Evolutionary conservation across 2,888 invertebrate genomes (phyloP).

Genomic region (Petrophora chlorosata): DNA sequence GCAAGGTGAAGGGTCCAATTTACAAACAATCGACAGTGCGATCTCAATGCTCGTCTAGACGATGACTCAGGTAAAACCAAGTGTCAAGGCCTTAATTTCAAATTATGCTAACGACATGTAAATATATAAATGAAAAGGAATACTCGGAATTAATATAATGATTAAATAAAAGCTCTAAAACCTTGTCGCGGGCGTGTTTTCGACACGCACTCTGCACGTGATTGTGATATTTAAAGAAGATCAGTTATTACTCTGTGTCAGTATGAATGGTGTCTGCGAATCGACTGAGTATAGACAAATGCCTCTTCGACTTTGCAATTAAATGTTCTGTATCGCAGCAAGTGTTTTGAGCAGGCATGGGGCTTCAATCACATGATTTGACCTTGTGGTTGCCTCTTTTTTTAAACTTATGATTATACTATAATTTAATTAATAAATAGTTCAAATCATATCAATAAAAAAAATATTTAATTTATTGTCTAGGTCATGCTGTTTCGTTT

Average conservation of each 20-base stretch:
- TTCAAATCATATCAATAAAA: too few species aligned
- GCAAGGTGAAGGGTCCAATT: slow-evolving; percentile 26
- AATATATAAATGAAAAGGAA: slow-evolving; percentile 21
- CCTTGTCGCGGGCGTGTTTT: neutral
- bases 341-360: too few species aligned
- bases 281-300: too few species aligned
- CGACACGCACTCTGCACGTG: neutral
- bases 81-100: slow-evolving; percentile 37
- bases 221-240: neutral
- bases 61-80: slow-evolving; percentile 3
- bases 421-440: too few species aligned
- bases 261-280: neutral
- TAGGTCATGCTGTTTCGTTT: too few species aligned
- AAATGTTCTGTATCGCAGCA: too few species aligned
- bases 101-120: slow-evolving; percentile 26
- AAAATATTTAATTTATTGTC: too few species aligned
- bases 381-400: too few species aligned
- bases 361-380: too few species aligned
- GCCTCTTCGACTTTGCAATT: too few species aligned
- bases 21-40: slow-evolving; percentile 5
- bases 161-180: slow-evolving; percentile 2
- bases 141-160: neutral
- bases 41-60: slow-evolving; percentile 11
- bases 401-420: too few species aligned
- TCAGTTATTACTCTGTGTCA: neutral